These are phyloP conservation scores for Stomorhina lunata DNA, from an alignment of 2,888 invertebrate genomes.

Conservation along the genomic window DNA sequence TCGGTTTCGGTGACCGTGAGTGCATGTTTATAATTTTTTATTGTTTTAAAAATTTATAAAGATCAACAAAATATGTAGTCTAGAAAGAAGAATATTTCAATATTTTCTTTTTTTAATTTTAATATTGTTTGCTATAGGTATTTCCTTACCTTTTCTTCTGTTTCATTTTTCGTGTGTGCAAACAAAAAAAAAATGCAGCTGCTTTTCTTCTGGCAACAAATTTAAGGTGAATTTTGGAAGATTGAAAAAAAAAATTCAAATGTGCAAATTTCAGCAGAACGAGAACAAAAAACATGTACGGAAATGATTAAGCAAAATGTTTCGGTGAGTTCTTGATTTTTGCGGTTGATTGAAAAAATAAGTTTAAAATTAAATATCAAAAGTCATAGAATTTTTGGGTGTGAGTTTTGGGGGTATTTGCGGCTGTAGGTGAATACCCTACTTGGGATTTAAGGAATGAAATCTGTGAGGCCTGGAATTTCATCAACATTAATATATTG, in stretches of 20 bases:
- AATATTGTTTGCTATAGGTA: constrained; percentile 6
- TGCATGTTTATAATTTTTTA: constrained; percentile 6
- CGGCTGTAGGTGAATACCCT: too few species aligned
- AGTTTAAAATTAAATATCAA: not conserved
- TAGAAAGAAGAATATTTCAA: not conserved
- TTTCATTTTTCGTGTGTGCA: not conserved
- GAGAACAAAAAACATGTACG: constrained; percentile 17
- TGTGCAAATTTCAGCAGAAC: not conserved
- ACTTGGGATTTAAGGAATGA: too few species aligned
- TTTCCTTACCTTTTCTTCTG: constrained; percentile 4
- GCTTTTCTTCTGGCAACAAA: constrained; percentile 19
- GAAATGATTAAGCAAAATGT: constrained; percentile 44
- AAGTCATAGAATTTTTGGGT: not conserved
- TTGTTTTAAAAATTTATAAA: constrained; percentile 39
- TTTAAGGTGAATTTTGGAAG: constrained; percentile 58
- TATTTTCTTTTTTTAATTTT: constrained; percentile 23
- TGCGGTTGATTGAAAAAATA: not conserved
- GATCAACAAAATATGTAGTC: constrained; percentile 34
- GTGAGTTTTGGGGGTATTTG: too few species aligned
- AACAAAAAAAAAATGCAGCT: constrained; percentile 61
- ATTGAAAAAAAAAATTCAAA: constrained; percentile 28
- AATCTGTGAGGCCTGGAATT: too few species aligned
- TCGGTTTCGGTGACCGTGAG: not conserved
- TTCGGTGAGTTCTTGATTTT: not conserved
- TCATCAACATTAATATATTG: too few species aligned